Evolutionary conservation across 2,888 invertebrate species (phyloP).

Genomic region (Molanna angustata): DNA sequence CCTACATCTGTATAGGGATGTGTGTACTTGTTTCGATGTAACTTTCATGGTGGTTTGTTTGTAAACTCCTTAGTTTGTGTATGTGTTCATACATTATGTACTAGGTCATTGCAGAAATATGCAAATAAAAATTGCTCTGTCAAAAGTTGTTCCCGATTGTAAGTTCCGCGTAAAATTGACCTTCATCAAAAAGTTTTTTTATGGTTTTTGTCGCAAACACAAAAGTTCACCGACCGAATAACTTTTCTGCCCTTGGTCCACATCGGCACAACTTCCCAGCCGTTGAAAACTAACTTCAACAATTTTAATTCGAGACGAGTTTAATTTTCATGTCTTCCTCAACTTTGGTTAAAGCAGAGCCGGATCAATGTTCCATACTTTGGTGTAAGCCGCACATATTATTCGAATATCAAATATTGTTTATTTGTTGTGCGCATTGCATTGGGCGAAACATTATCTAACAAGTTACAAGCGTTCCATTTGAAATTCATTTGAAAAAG

Average conservation of each 20-base stretch:
- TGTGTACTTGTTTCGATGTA: too few relatives aligned
- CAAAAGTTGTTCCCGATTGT: conserved; percentile 8
- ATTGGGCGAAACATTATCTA: too few relatives aligned
- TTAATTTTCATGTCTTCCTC: conserved; percentile 32
- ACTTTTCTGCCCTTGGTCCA: conserved; percentile 30
- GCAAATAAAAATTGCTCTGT: neutral
- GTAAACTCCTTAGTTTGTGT: too few relatives aligned
- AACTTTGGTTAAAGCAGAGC: conserved; percentile 16
- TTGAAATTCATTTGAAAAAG: too few relatives aligned
- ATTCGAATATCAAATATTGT: too few relatives aligned
- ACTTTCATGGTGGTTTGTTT: too few relatives aligned
- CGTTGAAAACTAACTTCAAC: conserved; percentile 28
- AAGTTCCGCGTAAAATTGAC: conserved; percentile 28
- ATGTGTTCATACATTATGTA: too few relatives aligned
- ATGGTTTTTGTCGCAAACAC: conserved; percentile 33
- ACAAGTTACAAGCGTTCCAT: too few relatives aligned
- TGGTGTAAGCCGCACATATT: too few relatives aligned
- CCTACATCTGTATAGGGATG: too few relatives aligned
- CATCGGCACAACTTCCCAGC: conserved; percentile 23
- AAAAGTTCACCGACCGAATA: conserved; percentile 31
- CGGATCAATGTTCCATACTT: too few relatives aligned
- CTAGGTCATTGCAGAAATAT: neutral
- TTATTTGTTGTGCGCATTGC: too few relatives aligned
- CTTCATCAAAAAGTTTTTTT: conserved; percentile 33
- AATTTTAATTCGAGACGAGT: conserved; percentile 33